Evolutionary conservation across 1,140 invertebrate species (phyloP).

Genomic region (Leptinotarsa texana): DNA sequence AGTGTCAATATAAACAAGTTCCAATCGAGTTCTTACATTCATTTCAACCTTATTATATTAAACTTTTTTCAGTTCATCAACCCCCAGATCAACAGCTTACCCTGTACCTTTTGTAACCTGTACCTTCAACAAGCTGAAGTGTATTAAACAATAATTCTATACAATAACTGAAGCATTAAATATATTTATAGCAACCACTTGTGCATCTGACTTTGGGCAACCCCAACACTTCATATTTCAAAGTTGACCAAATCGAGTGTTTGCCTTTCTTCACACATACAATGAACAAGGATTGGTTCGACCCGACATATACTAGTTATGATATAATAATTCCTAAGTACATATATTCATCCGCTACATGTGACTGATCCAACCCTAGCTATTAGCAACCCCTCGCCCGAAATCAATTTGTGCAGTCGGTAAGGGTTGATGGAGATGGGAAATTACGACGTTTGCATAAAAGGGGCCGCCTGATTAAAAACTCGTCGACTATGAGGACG

Average conservation of each 20-base stretch:
- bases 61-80: not conserved
- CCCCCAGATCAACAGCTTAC: not conserved
- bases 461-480: constrained; percentile 48
- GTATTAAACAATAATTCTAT: constrained; percentile 39
- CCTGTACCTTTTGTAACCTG: not conserved
- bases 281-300: constrained; percentile 1
- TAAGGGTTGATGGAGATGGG: constrained; percentile 46
- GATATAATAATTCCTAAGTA: constrained; percentile 57
- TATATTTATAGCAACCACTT: constrained; percentile 54
- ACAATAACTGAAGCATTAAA: constrained; percentile 50
- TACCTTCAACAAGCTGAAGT: constrained; percentile 22
- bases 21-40: no score
- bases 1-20: no score
- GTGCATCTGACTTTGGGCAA: constrained; percentile 54
- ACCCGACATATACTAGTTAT: constrained; percentile 49
- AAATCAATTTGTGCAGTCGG: constrained; percentile 53
- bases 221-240: constrained; percentile 37
- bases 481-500: constrained; percentile 37
- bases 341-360: constrained; percentile 46
- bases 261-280: not conserved
- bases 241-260: constrained; percentile 28
- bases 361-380: constrained; percentile 47
- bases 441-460: constrained; percentile 51
- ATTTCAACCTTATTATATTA: not conserved
- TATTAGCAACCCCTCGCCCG: constrained; percentile 45